Percentiles rank a stretch among this genome's conserved stretches.
Evolutionary conservation across 2,888 invertebrate genomes (phyloP).

Genomic region (Parnassius orleans): DNA sequence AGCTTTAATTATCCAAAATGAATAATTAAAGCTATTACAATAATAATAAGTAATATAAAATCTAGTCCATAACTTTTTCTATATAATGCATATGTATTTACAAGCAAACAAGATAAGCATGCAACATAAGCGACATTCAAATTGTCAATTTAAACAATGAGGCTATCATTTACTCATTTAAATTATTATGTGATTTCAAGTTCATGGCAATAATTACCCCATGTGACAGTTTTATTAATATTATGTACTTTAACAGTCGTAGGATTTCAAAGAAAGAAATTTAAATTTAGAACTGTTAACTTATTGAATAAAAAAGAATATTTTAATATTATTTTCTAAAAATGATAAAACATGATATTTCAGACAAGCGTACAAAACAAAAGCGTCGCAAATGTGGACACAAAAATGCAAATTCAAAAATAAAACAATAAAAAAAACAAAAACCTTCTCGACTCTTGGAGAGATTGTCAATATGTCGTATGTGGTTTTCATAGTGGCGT

Average conservation of each 20-base stretch:
- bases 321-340: not conserved
- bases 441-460: constrained; percentile 70
- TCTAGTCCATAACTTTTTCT: too few species aligned
- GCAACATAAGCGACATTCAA: too few species aligned
- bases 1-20: too few species aligned
- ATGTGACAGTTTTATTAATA: too few species aligned
- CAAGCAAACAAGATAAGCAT: too few species aligned
- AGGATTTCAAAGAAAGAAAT: not conserved
- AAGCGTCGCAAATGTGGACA: constrained; percentile 15
- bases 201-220: too few species aligned
- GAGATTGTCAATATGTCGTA: constrained; percentile 70
- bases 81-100: too few species aligned
- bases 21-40: too few species aligned
- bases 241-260: not conserved
- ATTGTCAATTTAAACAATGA: too few species aligned
- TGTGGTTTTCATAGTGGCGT: constrained; percentile 63
- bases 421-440: constrained; percentile 36
- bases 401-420: constrained; percentile 33
- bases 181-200: too few species aligned
- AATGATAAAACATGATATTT: constrained; percentile 8
- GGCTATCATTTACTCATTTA: too few species aligned
- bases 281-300: not conserved
- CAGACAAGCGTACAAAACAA: constrained; percentile 25
- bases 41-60: too few species aligned
- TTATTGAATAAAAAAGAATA: not conserved